These are phyloP conservation scores for Parus major DNA, from an alignment of 2,113 vertebrate species.

Conservation along the genomic window DNA sequence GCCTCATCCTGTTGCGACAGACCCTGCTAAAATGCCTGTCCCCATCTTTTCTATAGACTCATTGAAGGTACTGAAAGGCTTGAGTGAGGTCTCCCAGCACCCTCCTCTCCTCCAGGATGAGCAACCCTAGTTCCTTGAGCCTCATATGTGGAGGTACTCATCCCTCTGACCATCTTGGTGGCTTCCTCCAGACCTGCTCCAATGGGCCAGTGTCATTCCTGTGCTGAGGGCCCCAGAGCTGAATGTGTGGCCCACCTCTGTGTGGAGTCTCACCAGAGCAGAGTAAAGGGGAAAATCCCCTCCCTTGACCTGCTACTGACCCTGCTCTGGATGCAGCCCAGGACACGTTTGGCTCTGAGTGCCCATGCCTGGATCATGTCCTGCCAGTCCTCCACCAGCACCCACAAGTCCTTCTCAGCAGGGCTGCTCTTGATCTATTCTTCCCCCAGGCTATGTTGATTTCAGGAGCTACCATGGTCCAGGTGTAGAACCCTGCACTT, in stretches of 20 bases:
- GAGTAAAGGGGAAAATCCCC: neutral
- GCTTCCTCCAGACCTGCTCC: neutral
- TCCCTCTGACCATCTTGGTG: neutral
- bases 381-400: neutral
- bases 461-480: rapidly evolving
- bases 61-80: neutral
- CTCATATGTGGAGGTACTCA: rapidly evolving
- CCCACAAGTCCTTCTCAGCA: rapidly evolving
- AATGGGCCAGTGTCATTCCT: rapidly evolving
- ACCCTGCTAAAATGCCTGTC: neutral
- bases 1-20: neutral
- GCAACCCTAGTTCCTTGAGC: neutral
- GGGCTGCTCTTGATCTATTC: neutral
- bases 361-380: rapidly evolving
- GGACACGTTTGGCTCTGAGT: rapidly evolving
- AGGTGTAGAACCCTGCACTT: neutral
- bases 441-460: too few relatives aligned
- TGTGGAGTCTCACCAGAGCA: neutral
- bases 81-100: neutral
- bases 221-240: neutral
- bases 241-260: too few relatives aligned
- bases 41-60: rapidly evolving
- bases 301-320: neutral
- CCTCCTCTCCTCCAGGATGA: neutral
- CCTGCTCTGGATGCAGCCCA: neutral